Evolutionary conservation across 1,140 invertebrate species (phyloP), one percentile per base, ranked within the genome.

Genomic region (Platyscapa corneri): DNA sequence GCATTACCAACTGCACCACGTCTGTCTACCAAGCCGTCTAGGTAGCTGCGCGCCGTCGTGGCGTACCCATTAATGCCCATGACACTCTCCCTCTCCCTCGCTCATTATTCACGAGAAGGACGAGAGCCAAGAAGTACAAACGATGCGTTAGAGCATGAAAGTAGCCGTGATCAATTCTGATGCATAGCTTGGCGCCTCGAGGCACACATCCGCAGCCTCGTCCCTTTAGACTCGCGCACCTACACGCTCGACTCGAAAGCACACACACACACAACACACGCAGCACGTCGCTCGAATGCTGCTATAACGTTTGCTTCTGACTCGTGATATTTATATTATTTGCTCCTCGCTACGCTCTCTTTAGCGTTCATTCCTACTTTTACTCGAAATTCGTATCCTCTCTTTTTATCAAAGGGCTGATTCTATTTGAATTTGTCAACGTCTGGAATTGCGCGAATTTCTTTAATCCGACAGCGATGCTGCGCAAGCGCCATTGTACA

Each of bases 121-220:
- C 30, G 65, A 82, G 80, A 20, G 18, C 42, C 14, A 46, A 78
- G 74, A 67, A 78, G 42, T 70, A 72, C 74, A 72, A 79, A 79
- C 60, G 83, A 85, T 75, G 77, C 70, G 37, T 65, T 84, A 64
- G 84, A 74, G 70, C 84, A 75, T 81, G 65, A 85, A 85, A 81
- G 70, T 80, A 75, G 70, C 32, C 53, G 53, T 64, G 83, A 79
- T 84, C 76, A 84, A 79, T 77, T 79, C 56, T 65, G 75, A 84
- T 77, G 82, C 60, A 53, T 49, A 49, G 64, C 49, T 34, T n/a
- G 65, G 76, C 77, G 65, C 76, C 83, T 70, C 76, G 75, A 56
- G 64, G 74, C 76, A 32, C 76, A 67, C 49, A 78, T 78, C 32
- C 60, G 67, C 23, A 67, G 42, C 65, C 32, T 20, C 53, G 65